Evolutionary conservation across 2,113 vertebrate species (phyloP), one percentile per base, ranked within the genome.

Genomic region (Pipra filicauda): DNA sequence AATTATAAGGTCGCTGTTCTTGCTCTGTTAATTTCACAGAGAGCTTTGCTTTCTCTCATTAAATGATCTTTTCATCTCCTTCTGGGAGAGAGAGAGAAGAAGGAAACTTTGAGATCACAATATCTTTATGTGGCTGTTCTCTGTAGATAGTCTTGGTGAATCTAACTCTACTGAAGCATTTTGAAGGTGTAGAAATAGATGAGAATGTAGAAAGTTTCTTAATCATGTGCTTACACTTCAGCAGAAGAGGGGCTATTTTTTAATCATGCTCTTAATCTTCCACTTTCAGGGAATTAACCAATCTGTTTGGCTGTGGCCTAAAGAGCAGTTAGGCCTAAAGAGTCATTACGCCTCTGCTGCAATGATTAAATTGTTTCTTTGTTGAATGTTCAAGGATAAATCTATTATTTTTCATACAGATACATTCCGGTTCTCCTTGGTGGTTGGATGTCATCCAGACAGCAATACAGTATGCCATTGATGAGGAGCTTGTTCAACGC

Each of bases 391-490:
- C 41, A 51, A 72, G 24, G 37, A 28, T 61, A 46, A 75, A 59
- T 55, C 27, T 75, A 5, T 71, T 92, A 33, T 86, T 90, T 83
- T 90, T 52, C 17, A 15, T 74, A 64, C 93, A 98, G 98, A 97
- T 98, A 93, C 95, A 93, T 91, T 93, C 97, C 61, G 97, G 95
- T 91, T 98, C 99, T 92, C 99, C 99, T 75, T 99, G 99, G 99
- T 99, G 99, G 99, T 95, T 99, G 89, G 99, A 99, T 51, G 98
- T 99, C 27, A 98, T 99, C 80, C 98, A 99, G 91, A 98, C 96
- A 96, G 98, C 99, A 30, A 98, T 98, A 85, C 98, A 99, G 51
- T 98, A 98, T 97, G 97, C 98, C 72, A 96, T 98, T 1, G 99
- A 99, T 27, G 99, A 99, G 9, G 99, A 99, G 22, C 98, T 99